A percentile compares a stretch with the other conserved stretches of the same genome.
Conservation (phyloP, 1,140 invertebrate genomes). For the Drosophila yakuba region DNA sequence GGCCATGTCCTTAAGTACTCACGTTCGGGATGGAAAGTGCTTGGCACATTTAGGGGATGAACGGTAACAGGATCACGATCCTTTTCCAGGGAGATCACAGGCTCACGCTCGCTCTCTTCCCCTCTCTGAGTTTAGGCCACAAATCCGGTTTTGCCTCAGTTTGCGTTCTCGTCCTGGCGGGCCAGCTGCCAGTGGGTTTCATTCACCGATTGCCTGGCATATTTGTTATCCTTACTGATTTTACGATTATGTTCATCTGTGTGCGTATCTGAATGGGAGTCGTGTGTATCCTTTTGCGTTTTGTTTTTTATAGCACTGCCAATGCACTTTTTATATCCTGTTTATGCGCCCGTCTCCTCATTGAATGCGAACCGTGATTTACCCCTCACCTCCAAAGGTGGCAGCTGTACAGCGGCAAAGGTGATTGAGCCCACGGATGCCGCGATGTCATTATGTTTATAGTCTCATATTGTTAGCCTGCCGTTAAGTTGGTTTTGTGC, state of each 20-base stretch:
- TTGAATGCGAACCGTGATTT: constrained; percentile 64
- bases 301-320: constrained; percentile 52
- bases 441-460: constrained; percentile 42
- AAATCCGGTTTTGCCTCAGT: constrained; percentile 74
- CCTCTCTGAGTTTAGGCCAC: constrained; percentile 36
- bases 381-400: constrained; percentile 31
- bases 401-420: constrained; percentile 47
- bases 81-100: constrained; percentile 15
- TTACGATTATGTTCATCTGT: constrained; percentile 57
- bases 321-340: constrained; percentile 83
- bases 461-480: constrained; percentile 29
- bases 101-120: constrained; percentile 34
- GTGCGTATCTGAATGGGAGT: constrained; percentile 36
- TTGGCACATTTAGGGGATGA: constrained; percentile 64
- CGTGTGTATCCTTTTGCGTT: constrained; percentile 56
- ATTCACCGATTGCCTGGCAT: constrained; percentile 59
- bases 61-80: constrained; percentile 55
- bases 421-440: constrained; percentile 50
- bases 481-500: constrained; percentile 36
- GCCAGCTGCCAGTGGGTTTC: constrained; percentile 66
- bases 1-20: constrained; percentile 70
- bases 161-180: constrained; percentile 49
- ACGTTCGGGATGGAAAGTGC: constrained; percentile 44
- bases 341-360: constrained; percentile 69
- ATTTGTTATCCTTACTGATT: constrained; percentile 78